Conservation (phyloP, 2,797 vertebrate genomes). For the Poecilia gillii region DNA sequence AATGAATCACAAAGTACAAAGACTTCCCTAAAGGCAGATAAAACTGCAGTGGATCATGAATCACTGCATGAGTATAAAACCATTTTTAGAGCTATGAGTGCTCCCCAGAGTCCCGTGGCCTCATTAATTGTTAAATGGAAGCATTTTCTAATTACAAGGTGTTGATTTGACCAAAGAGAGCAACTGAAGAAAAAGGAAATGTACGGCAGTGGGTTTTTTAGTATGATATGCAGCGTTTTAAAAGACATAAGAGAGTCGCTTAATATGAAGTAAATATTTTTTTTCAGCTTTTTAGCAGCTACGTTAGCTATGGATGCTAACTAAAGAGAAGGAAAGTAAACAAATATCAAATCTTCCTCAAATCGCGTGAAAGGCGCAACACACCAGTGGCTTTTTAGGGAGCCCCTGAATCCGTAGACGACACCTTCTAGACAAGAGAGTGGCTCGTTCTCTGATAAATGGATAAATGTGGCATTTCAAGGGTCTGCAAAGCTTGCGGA, state of each 20-base stretch:
- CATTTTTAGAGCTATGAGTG: slow-evolving; percentile 15
- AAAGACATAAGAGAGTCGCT: neutral
- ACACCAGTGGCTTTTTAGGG: neutral
- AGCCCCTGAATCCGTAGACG: neutral
- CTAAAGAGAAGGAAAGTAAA: neutral
- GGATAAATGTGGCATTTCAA: neutral
- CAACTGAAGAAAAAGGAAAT: neutral
- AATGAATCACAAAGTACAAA: neutral
- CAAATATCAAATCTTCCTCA: neutral
- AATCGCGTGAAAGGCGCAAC: neutral
- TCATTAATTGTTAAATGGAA: slow-evolving; percentile 27
- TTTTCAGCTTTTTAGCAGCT: neutral
- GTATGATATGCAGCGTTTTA: neutral
- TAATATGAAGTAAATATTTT: neutral
- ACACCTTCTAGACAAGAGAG: neutral
- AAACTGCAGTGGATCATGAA: neutral
- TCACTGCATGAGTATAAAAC: slow-evolving; percentile 12
- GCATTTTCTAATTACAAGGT: slow-evolving; percentile 25
- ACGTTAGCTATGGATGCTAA: neutral
- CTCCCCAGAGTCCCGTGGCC: neutral
- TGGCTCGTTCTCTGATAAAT: neutral
- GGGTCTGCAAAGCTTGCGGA: neutral
- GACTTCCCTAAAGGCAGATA: slow-evolving; percentile 9
- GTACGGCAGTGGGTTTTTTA: neutral
- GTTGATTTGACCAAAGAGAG: slow-evolving; percentile 4